Percentiles rank a stretch among this genome's conserved stretches.
phyloP scores from a whole-genome alignment of 2,888 invertebrate genomes.

The Congeria kusceri region DNA sequence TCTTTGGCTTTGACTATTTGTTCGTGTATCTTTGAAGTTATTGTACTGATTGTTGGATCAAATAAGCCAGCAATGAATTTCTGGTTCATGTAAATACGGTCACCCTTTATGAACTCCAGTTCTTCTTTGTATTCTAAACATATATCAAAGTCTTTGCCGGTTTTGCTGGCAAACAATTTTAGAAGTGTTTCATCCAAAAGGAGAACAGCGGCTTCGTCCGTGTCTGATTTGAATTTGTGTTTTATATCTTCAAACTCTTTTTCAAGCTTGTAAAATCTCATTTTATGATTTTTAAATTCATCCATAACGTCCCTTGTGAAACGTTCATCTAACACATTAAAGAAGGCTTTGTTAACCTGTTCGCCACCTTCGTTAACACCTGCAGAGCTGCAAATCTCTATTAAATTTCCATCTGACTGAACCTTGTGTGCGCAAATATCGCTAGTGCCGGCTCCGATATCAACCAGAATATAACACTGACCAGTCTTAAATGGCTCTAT shows the following conservation, averaged over 20 bases:
- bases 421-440: neutral
- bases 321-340: no score
- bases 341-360: neutral
- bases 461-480: neutral
- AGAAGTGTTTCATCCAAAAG: no score
- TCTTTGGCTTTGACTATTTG: no score
- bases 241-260: constrained; percentile 1
- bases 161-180: no score
- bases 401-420: neutral
- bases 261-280: neutral
- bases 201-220: no score
- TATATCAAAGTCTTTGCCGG: no score
- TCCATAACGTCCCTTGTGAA: neutral
- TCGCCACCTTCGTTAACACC: neutral
- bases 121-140: neutral
- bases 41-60: neutral
- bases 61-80: neutral
- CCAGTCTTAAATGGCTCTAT: neutral
- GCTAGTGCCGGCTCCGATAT: neutral
- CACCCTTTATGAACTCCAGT: neutral
- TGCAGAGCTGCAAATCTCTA: neutral
- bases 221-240: neutral
- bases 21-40: neutral
- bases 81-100: neutral
- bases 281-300: neutral